Base-by-base conservation (phyloP, 2,113 vertebrate species). In the Coptodon bakossiorum region DNA sequence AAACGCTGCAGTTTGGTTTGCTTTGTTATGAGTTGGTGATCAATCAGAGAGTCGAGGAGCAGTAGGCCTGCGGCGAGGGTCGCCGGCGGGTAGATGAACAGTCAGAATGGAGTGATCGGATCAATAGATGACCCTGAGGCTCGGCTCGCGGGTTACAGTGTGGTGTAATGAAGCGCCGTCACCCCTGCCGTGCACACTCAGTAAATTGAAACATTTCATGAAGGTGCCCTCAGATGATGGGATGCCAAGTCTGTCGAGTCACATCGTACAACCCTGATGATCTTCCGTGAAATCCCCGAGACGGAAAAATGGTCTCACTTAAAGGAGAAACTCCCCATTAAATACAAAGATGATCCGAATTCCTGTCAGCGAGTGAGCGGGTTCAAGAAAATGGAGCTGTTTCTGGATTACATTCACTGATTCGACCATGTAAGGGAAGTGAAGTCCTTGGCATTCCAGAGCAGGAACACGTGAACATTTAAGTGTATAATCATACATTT, bases 21-120 rank as follows among this genome's bases (percentile, higher is more conserved):
- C 80, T 91, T 89, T 82, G 90, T 78, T 68, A 92, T 9, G 86
- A 66, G 84, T 54, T 6, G 71, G 50, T 66, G 22, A 92, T 92
- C 91, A 63, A 78, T 93, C 91, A 89, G 7, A 5, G 66, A 5
- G 50, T 27, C 2, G n/a, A n/a, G 76, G 40, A 40, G 85, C 36
- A 4, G 82, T 9, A 17, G 48, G 57, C 38, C 29, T 38, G 52
- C 3, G 3, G 78, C 2, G 19, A 57, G 81, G 61, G 80, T 50
- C 13, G 78, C 54, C 34, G 54, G 12, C 6, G 7, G 9, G 14
- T 89, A 89, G 92, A 93, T 54, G 79, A 91, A 68, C 27, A 87
- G 83, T 87, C 80, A 7, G 57, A 4, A 88, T 71, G 84, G 84
- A 76, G 84, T 11, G 16, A 89, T 90, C 12, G 13, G 88, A 91